Evolutionary conservation across 37 sponge, comb jelly and placozoan species (phyloP), one percentile per base, ranked within the genome.

Genomic region (Crambe crambe): DNA sequence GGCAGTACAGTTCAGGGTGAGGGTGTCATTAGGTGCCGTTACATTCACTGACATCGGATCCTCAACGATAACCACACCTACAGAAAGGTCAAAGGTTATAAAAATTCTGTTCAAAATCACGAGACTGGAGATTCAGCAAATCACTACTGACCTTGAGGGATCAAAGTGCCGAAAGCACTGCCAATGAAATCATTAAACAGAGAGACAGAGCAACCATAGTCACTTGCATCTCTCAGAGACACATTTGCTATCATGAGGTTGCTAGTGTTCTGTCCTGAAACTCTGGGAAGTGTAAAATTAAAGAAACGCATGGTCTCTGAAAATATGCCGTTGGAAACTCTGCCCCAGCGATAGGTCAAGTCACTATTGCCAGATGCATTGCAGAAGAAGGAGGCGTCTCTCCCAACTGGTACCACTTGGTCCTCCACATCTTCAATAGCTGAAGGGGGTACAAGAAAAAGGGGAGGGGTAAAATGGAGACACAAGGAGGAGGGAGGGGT

Each of bases 141-240:
- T 18, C 9, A 51, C 15, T 2, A 15, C 71, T 8, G 12, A 70
- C 71, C 26, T 40, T 18, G 43, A 35, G 36, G 2, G 8, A 22
- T 43, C 27, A 70, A 26, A 25, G 20, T 70, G 27, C 43, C 71
- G 8, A 22, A 35, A 42, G 43, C 42, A 2, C 12, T 5, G 9
- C 37, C 74, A 2, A 74, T 2, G 2, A 29, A 2, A n/a, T 2
- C 3, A 15, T 6, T 32, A 56, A 36, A 51, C 54, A 74, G 57
- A 74, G 43, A 56, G 58, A 72, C 71, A 27, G 20, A 37, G 74
- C 83, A 83, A 0, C 68, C n/a, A 30, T 74, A 74, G 18, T 41
- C 38, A 35, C 36, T 56, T 2, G 43, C 68, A 44, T 63, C 57
- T 3, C 41, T 47, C 1, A 0, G 1, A 31, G 54, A 37, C 29